A percentile compares a stretch with the other conserved stretches of the same genome.
These are phyloP conservation scores for Phasia obesa DNA, from an alignment of 2,888 invertebrate species.

Conservation along the genomic window DNA sequence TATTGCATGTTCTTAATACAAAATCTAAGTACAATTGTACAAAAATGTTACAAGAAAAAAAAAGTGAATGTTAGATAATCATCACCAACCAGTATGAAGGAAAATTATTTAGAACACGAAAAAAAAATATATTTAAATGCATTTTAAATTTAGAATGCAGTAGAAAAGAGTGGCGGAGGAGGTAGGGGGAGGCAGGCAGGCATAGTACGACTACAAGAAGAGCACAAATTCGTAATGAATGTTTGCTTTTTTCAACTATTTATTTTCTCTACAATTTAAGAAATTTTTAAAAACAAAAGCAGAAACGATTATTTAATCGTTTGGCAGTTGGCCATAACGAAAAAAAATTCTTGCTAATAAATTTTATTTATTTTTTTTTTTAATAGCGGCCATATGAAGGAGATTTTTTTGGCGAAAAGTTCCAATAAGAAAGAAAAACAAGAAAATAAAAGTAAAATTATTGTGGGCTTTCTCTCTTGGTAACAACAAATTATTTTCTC, in stretches of 20 bases:
- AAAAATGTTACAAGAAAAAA: slow-evolving; percentile 10
- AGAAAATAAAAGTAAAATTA: neutral
- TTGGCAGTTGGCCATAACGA: slow-evolving; percentile 72
- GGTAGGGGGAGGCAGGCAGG: neutral
- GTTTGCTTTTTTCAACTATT: slow-evolving; percentile 16
- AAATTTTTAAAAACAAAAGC: slow-evolving; percentile 24
- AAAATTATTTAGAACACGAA: slow-evolving; percentile 66
- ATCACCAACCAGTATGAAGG: too few species aligned
- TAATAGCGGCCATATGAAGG: slow-evolving; percentile 72
- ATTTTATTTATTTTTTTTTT: slow-evolving; percentile 3
- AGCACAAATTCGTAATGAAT: neutral
- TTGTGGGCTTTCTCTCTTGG: neutral
- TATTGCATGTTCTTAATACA: slow-evolving; percentile 38
- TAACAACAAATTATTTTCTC: slow-evolving; percentile 1
- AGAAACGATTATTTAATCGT: slow-evolving; percentile 73
- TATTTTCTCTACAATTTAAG: slow-evolving; percentile 29
- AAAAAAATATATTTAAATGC: slow-evolving; percentile 48
- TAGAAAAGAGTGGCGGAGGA: neutral
- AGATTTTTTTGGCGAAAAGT: slow-evolving; percentile 31
- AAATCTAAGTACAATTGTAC: neutral
- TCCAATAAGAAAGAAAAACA: neutral
- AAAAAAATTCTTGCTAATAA: slow-evolving; percentile 10
- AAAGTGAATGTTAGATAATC: slow-evolving; percentile 67
- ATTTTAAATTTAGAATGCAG: slow-evolving; percentile 61
- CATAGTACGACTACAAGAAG: neutral